Evolutionary conservation across 2,113 vertebrate genomes (phyloP).

Genomic region (Corythaixoides concolor): DNA sequence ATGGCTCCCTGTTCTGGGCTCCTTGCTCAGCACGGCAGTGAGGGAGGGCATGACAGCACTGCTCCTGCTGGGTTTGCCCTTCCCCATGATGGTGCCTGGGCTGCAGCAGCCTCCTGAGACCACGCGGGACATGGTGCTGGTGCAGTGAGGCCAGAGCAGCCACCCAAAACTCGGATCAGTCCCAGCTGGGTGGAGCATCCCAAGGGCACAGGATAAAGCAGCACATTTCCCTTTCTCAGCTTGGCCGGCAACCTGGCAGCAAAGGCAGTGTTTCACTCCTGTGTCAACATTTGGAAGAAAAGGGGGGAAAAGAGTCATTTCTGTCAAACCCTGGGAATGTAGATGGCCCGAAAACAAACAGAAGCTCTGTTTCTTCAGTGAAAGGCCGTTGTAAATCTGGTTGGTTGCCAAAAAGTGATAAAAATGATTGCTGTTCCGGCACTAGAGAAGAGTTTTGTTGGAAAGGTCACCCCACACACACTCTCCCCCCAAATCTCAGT

Average conservation of each 20-base stretch:
- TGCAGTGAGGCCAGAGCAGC: not conserved
- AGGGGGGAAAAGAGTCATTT: not conserved
- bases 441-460: conserved; percentile 34
- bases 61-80: not conserved
- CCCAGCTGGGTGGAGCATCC: not conserved
- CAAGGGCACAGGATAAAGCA: not conserved
- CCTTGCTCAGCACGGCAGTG: fast-evolving
- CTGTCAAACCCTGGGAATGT: conserved; percentile 46
- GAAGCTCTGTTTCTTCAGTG: conserved; percentile 59
- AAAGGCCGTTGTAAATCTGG: conserved; percentile 47
- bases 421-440: conserved; percentile 55
- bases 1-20: not conserved
- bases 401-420: conserved; percentile 57
- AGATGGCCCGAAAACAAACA: conserved; percentile 45
- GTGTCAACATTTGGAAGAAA: conserved; percentile 63
- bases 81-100: fast-evolving
- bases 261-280: conserved; percentile 8
- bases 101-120: not conserved
- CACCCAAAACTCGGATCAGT: not conserved
- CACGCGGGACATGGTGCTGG: not conserved
- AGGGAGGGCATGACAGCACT: not conserved
- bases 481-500: conserved; percentile 9
- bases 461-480: not conserved
- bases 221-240: not conserved
- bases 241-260: not conserved